Conservation (phyloP, 2,797 vertebrate species). For the Ceryle rudis region DNA sequence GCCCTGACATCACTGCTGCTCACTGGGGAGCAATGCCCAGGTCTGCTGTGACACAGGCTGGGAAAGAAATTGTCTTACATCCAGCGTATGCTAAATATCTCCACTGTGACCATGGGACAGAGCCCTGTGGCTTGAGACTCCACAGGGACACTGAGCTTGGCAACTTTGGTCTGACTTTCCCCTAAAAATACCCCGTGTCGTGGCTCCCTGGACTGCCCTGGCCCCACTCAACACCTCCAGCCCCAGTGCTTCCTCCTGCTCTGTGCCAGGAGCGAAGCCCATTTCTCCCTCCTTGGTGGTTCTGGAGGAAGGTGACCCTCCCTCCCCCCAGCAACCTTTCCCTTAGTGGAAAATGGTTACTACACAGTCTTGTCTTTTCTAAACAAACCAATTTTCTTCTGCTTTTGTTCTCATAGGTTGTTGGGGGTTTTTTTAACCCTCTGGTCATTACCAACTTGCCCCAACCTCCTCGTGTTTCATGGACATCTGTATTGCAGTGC, state of each 20-base stretch:
- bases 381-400: not conserved
- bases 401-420: not conserved
- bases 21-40: not conserved
- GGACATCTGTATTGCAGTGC: not conserved
- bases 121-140: not conserved
- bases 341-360: not conserved
- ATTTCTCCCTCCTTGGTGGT: rapidly evolving
- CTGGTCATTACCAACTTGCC: not conserved
- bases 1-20: rapidly evolving
- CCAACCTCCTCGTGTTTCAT: not conserved
- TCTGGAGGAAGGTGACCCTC: rapidly evolving
- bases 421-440: not conserved
- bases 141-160: not conserved
- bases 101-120: not conserved
- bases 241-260: not conserved
- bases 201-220: not conserved
- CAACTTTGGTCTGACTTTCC: not conserved
- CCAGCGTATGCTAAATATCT: not conserved
- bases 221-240: rapidly evolving
- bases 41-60: not conserved
- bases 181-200: rapidly evolving
- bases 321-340: not conserved
- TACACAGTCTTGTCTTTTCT: not conserved
- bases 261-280: not conserved
- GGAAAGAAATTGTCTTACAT: not conserved